A percentile compares a stretch with the other conserved stretches of the same genome.
Conservation (phyloP, 2,888 invertebrate genomes). For the Drosophila leonis region DNA sequence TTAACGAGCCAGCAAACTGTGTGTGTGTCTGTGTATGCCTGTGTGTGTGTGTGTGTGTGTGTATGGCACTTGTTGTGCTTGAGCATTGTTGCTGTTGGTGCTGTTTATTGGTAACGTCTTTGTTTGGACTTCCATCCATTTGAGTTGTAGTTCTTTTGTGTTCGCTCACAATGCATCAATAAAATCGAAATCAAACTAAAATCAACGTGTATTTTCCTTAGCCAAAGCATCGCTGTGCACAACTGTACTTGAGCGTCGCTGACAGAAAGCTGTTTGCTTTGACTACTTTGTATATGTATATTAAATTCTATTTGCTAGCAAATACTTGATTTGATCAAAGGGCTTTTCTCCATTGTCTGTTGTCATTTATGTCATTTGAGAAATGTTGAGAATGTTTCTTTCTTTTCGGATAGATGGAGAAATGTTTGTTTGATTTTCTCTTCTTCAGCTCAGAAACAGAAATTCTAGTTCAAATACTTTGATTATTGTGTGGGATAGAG, state of each 20-base stretch:
- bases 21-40: background rate
- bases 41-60: slow-evolving; percentile 10
- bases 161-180: slow-evolving; percentile 33
- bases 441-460: background rate
- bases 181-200: slow-evolving; percentile 22
- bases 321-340: slow-evolving; percentile 5
- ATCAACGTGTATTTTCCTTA: slow-evolving; percentile 18
- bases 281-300: background rate
- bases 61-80: slow-evolving; percentile 36
- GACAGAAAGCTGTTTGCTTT: slow-evolving; percentile 34
- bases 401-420: background rate
- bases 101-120: slow-evolving; percentile 49
- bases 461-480: background rate
- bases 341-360: background rate
- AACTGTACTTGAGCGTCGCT: slow-evolving; percentile 27
- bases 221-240: slow-evolving; percentile 1
- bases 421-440: background rate
- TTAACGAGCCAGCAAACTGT: slow-evolving; percentile 53
- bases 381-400: background rate
- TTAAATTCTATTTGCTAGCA: slow-evolving; percentile 4
- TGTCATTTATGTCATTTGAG: slow-evolving; percentile 3
- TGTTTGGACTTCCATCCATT: slow-evolving; percentile 41
- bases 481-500: background rate
- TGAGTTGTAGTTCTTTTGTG: slow-evolving; percentile 30
- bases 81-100: slow-evolving; percentile 27